Base-by-base conservation (phyloP, 2,113 vertebrate genomes). In the Mesocricetus auratus region DNA sequence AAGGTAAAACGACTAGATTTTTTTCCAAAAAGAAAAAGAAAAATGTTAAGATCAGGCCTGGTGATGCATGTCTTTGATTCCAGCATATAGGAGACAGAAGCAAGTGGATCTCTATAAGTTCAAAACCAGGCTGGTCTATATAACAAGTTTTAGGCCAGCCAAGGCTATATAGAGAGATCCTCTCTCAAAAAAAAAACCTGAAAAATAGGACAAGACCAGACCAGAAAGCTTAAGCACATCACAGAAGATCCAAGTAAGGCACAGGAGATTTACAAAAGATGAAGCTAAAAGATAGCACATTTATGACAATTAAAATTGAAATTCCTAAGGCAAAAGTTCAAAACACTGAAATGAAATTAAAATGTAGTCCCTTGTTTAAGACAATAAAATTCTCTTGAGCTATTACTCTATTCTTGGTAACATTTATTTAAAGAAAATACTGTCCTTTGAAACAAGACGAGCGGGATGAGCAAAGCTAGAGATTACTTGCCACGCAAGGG, bases 381-480 rank as follows among this genome's bases (percentile, higher is more conserved):
- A 86, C 62, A 86, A 33, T 47, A 50, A 68, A 86, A 86, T 36
- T 86, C 62, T 36, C 62, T 47, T 66, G 17, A 42, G 60, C 9
- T 33, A 33, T 31, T 45, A 47, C 45, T 64, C 29, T 47, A 17
- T 21, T 85, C 39, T 66, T 66, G 29, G 83, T 79, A 86, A 50
- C 10, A 36, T 45, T 47, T 22, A 31, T 45, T 36, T 3, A 33
- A 71, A 74, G 33, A 47, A 22, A 31, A 58, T 13, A n/a, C 58
- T 45, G 9, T 86, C 16, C 47, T 66, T 86, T 10, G 26, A 64
- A 64, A 45, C 42, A 86, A 66, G 19, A 22, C 39, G 3, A 15
- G 3, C 2, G 3, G 19, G 29, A 3, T 0, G 10, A 42, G 29
- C 7, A 31, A 29, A 86, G 24, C 17, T 68, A 36, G 17, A 33